These are phyloP conservation scores for Bryconaethiops microstoma DNA, from an alignment of 2,797 vertebrate species.

Conservation along the genomic window DNA sequence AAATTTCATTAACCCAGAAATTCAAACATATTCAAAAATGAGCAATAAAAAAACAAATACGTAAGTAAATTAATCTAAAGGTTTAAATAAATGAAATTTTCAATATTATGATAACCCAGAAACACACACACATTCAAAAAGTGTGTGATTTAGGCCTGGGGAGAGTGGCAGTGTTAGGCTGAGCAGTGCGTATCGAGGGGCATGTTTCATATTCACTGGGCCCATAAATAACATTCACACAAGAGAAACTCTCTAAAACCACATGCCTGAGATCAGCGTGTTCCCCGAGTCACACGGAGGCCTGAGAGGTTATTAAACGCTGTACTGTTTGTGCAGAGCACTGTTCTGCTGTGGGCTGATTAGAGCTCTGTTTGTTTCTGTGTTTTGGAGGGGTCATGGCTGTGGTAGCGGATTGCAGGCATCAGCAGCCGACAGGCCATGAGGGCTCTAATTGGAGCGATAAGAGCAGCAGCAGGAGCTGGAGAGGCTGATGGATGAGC, in stretches of 20 bases:
- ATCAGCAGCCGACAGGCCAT: slow-evolving; percentile 24
- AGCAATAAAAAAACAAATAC: too few relatives aligned
- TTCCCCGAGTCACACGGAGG: slow-evolving; percentile 17
- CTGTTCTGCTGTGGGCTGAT: slow-evolving; percentile 38
- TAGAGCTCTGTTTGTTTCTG: slow-evolving; percentile 50
- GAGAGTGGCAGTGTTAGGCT: too few relatives aligned
- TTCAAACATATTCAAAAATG: too few relatives aligned
- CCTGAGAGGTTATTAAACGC: slow-evolving; percentile 24
- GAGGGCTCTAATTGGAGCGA: slow-evolving; percentile 48
- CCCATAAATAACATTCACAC: background rate
- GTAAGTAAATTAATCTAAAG: too few relatives aligned
- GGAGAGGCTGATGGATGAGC: slow-evolving; percentile 42
- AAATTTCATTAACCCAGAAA: too few relatives aligned
- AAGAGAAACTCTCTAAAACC: slow-evolving; percentile 16
- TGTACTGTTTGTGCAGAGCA: slow-evolving; percentile 18
- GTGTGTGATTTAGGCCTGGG: too few relatives aligned
- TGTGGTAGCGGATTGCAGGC: slow-evolving; percentile 25
- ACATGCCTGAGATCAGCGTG: background rate
- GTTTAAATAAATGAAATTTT: too few relatives aligned
- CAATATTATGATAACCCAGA: too few relatives aligned
- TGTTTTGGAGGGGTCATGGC: slow-evolving; percentile 37
- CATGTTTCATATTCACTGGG: slow-evolving; percentile 3
- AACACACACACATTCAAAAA: too few relatives aligned
- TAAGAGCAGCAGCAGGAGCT: slow-evolving; percentile 41
- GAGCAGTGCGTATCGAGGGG: background rate